Conservation (phyloP, 2,888 invertebrate species). For the Drosophila mettleri region DNA sequence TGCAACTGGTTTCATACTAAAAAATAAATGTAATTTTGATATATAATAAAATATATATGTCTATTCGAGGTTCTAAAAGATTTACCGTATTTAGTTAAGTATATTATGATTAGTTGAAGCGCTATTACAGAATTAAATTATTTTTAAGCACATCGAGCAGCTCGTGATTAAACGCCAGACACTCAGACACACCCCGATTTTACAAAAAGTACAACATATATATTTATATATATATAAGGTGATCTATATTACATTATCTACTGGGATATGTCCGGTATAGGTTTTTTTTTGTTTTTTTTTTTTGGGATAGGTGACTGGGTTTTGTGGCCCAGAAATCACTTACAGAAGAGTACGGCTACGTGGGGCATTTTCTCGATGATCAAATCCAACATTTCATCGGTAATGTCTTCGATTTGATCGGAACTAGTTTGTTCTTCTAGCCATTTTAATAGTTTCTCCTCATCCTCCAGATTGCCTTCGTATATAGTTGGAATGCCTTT, state of each 20-base stretch:
- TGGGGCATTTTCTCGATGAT: conserved; percentile 94
- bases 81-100: conserved; percentile 31
- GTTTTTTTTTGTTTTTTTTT: conserved; percentile 4
- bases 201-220: conserved; percentile 57
- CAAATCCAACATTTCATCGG: conserved; percentile 96
- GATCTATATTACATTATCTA: conserved; percentile 68
- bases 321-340: conserved; percentile 84
- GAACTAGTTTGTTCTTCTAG: conserved; percentile 92
- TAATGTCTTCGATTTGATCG: conserved; percentile 97
- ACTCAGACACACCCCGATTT: conserved; percentile 63
- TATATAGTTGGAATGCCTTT: conserved; percentile 91
- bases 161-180: conserved; percentile 48
- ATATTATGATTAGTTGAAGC: conserved; percentile 73
- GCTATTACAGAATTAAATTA: conserved; percentile 35
- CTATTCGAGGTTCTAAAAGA: conserved; percentile 10
- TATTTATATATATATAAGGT: conserved; percentile 15
- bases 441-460: conserved; percentile 95
- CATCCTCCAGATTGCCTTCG: conserved; percentile 94
- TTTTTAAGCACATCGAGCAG: conserved; percentile 64
- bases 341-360: conserved; percentile 96
- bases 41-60: neutral
- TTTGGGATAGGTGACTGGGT: neutral
- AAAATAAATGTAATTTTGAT: conserved; percentile 1
- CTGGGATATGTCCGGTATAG: conserved; percentile 39
- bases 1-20: conserved; percentile 56